Base-by-base conservation (phyloP, 1,140 invertebrate genomes). In the Drosophila equinoxialis region DNA sequence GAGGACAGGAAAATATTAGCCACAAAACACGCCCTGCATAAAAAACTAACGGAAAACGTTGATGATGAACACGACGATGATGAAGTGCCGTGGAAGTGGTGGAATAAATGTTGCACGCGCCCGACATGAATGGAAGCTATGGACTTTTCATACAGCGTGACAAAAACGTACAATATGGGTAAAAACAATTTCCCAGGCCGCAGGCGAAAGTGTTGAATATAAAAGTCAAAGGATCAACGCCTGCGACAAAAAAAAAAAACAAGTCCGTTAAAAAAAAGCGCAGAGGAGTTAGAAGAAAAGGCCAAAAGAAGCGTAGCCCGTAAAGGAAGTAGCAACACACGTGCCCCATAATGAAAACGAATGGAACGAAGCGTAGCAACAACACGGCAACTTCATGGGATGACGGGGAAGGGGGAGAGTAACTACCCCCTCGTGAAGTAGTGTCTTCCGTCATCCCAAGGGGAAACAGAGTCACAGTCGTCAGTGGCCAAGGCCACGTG, bases 191-290 rank as follows among this genome's bases (percentile, higher is more conserved):
- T 89, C 84, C 85, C 84, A 84, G 84, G 77, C 77, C 62, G 39
- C 68, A 63, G 48, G 65, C 65, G 70, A 84, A 84, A 89, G 83
- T 87, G 83, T 87, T 87, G 83, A 89, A 81, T 74, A 74, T 65
- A 68, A 84, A 85, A 89, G 84, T 89, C 84, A 89, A 89, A 89
- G 84, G 84, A 89, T 89, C 84, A 84, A 89, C 84, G 80, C 84
- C 80, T 79, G 80, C 45, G 75, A 89, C 62, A n/a, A n/a, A 30
- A 69, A 72, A 45, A 55, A 4, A 26, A 65, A 77, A 67, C 64
- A 61, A 69, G 51, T 75, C 51, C 60, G 41, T 17, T 23, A 10
- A 13, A 35, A 58, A 61, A 39, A 39, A 1, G 37, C 11, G 37
- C 8, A 20, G 4, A 17, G 10, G 8, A 11, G 11, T 5, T 13